phyloP scores from a whole-genome alignment of 1,140 invertebrate genomes.

The Bombus waltoni region DNA sequence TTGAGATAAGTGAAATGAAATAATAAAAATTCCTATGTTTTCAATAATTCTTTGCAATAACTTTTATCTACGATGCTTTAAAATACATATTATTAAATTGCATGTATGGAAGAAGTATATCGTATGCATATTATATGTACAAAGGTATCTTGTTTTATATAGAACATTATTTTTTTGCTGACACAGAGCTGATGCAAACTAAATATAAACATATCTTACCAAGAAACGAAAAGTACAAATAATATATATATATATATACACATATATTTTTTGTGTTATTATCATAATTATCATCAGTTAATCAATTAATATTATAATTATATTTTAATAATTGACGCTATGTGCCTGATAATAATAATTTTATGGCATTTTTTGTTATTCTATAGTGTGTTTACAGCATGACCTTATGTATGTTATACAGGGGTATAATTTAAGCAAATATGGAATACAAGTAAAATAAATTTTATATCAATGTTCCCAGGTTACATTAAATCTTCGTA shows the following conservation, averaged over 20 bases:
- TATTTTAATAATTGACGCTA: too few relatives aligned
- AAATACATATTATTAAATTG: not conserved
- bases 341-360: not conserved
- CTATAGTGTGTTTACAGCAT: not conserved
- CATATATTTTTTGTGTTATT: not conserved
- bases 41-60: not conserved
- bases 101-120: not conserved
- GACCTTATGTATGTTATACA: slow-evolving; percentile 31
- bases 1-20: not conserved
- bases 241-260: not conserved
- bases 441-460: slow-evolving; percentile 12
- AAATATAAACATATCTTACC: not conserved
- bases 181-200: not conserved
- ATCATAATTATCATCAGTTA: not conserved
- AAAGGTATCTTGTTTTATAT: not conserved
- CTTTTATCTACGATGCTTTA: not conserved
- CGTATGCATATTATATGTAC: not conserved
- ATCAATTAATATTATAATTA: slow-evolving; percentile 1
- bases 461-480: slow-evolving; percentile 33
- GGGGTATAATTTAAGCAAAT: slow-evolving; percentile 23
- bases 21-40: not conserved
- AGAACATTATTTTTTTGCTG: not conserved
- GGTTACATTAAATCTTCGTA: slow-evolving; percentile 44
- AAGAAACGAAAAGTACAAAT: not conserved
- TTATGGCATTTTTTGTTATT: not conserved